phyloP scores from a whole-genome alignment of 2,113 vertebrate genomes.

The Mungos mungo region DNA sequence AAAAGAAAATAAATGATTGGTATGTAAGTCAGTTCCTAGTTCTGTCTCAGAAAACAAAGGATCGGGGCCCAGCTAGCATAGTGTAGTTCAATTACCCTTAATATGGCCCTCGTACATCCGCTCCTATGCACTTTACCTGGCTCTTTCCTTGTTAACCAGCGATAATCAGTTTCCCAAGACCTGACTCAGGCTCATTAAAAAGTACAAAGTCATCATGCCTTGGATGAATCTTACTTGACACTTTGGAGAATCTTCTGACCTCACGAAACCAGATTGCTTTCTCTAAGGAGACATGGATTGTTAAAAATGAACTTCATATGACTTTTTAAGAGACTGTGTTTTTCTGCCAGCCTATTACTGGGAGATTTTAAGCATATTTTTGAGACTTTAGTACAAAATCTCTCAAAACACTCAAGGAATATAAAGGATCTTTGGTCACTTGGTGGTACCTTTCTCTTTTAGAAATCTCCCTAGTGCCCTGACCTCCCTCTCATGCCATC shows the following conservation, averaged over 20 bases:
- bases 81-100: conserved; percentile 17
- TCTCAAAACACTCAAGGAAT: conserved; percentile 22
- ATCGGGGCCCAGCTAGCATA: not conserved
- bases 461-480: not conserved
- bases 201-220: not conserved
- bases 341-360: conserved; percentile 20
- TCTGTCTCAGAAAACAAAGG: conserved; percentile 41
- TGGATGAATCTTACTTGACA: not conserved
- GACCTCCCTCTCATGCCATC: not conserved
- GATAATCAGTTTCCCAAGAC: conserved; percentile 15
- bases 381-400: conserved; percentile 46
- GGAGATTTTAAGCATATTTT: not conserved
- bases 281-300: not conserved
- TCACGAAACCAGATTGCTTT: conserved; percentile 14
- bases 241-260: conserved; percentile 42
- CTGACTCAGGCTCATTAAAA: not conserved
- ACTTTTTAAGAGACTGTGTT: conserved; percentile 35
- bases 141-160: not conserved
- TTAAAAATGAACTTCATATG: conserved; percentile 29
- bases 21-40: conserved; percentile 43
- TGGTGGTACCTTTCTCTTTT: not conserved
- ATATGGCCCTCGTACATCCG: not conserved
- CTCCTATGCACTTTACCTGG: not conserved
- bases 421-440: not conserved
- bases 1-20: conserved; percentile 60